A percentile compares a stretch with the other conserved stretches of the same genome.
Conservation (phyloP, 1,140 invertebrate species). For the Philaenus spumarius region DNA sequence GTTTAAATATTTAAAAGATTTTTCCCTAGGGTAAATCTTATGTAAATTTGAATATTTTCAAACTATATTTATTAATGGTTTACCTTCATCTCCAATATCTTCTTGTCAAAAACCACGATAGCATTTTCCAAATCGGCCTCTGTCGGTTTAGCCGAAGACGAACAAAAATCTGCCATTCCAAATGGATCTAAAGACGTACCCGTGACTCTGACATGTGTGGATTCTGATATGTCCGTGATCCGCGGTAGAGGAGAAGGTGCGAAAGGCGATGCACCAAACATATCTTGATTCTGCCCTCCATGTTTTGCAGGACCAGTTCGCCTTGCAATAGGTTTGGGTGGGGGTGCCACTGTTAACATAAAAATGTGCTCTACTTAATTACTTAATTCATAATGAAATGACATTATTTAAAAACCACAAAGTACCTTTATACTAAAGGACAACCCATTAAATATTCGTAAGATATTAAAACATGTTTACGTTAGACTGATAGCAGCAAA, state of each 20-base stretch:
- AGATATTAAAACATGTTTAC: too few relatives aligned
- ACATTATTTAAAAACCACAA: too few relatives aligned
- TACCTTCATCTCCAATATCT: slow-evolving; percentile 77
- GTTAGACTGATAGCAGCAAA: too few relatives aligned
- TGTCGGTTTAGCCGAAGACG: slow-evolving; percentile 40
- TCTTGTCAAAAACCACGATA: slow-evolving; percentile 69
- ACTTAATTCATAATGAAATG: background rate
- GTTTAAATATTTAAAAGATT: too few relatives aligned
- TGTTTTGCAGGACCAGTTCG: slow-evolving; percentile 21
- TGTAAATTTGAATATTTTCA: too few relatives aligned
- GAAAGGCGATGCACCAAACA: slow-evolving; percentile 27
- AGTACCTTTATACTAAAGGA: too few relatives aligned
- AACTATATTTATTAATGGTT: too few relatives aligned
- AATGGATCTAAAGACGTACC: slow-evolving; percentile 49
- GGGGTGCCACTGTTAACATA: slow-evolving; percentile 25
- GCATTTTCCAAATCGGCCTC: slow-evolving; percentile 58
- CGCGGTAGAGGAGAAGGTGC: background rate
- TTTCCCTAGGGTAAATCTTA: too few relatives aligned
- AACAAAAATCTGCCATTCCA: slow-evolving; percentile 71
- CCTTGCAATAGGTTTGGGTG: slow-evolving; percentile 23
- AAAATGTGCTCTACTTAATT: background rate
- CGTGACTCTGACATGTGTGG: slow-evolving; percentile 6
- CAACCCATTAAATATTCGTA: too few relatives aligned
- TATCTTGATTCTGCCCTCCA: slow-evolving; percentile 11
- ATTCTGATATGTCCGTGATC: background rate